Evolutionary conservation across 2,113 vertebrate species (phyloP).

Genomic region (Prunella himalayana): DNA sequence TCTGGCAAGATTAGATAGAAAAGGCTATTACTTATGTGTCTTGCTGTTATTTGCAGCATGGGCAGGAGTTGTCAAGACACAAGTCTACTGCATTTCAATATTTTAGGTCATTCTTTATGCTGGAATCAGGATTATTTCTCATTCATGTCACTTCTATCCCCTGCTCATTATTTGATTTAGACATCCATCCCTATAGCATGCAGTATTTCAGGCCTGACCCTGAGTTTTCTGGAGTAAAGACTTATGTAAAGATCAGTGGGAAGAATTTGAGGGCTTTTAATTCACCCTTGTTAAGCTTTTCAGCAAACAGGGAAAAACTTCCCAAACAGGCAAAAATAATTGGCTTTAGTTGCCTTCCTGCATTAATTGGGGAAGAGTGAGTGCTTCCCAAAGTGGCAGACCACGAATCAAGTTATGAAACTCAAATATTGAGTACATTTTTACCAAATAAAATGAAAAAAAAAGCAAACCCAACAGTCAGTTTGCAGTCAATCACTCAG

Average conservation of each 20-base stretch:
- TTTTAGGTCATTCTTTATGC: neutral
- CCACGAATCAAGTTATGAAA: neutral
- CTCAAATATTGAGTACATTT: neutral
- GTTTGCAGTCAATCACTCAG: neutral
- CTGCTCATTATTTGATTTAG: neutral
- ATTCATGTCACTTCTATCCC: neutral
- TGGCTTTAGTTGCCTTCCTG: neutral
- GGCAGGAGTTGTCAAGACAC: neutral
- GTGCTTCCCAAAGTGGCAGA: neutral
- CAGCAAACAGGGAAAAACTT: neutral
- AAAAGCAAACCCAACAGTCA: neutral
- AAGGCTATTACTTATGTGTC: neutral
- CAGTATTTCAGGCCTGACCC: neutral
- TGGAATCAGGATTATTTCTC: neutral
- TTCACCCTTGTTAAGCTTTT: neutral
- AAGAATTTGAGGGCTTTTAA: neutral
- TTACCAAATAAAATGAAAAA: neutral
- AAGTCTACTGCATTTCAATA: neutral
- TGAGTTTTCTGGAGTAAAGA: neutral
- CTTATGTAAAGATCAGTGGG: neutral
- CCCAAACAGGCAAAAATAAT: neutral
- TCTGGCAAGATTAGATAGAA: slow-evolving; percentile 9
- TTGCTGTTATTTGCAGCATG: neutral
- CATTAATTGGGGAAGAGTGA: neutral
- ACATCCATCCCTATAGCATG: neutral